These are phyloP conservation scores for Plectropomus leopardus DNA, from an alignment of 2,113 vertebrate genomes.

Conservation along the genomic window DNA sequence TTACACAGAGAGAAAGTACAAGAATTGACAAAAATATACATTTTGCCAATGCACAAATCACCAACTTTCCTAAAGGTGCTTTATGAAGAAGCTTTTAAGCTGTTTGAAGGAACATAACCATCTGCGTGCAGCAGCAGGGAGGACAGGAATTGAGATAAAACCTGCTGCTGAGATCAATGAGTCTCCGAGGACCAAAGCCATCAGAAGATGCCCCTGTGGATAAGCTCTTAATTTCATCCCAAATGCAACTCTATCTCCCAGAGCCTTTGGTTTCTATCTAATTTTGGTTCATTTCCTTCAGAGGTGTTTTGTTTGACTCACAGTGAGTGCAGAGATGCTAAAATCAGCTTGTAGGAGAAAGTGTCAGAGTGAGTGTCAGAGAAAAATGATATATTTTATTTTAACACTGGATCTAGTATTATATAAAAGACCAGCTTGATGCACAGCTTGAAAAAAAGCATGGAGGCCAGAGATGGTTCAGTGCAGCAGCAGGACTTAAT, in stretches of 20 bases:
- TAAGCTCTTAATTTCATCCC: slow-evolving; percentile 60
- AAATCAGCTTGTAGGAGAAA: not conserved
- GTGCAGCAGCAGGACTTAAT: slow-evolving; percentile 69
- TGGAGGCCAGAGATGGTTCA: slow-evolving; percentile 53
- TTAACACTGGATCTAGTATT: slow-evolving; percentile 29
- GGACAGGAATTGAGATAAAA: slow-evolving; percentile 73
- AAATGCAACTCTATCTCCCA: slow-evolving; percentile 34
- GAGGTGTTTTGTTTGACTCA: not conserved
- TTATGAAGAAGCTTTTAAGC: slow-evolving; percentile 41
- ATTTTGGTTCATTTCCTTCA: slow-evolving; percentile 36
- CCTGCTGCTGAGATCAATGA: slow-evolving; percentile 69
- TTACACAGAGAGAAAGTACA: not conserved
- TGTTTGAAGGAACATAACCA: slow-evolving; percentile 51
- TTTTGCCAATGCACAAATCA: not conserved
- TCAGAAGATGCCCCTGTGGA: slow-evolving; percentile 68
- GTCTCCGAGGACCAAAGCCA: slow-evolving; percentile 62
- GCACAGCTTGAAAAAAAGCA: slow-evolving; percentile 63
- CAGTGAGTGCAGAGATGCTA: not conserved
- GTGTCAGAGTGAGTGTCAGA: not conserved
- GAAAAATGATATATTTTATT: not conserved
- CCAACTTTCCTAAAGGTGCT: slow-evolving; percentile 9
- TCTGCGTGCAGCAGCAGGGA: slow-evolving; percentile 63
- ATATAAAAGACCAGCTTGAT: slow-evolving; percentile 68
- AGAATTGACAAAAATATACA: not conserved
- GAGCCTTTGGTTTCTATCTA: slow-evolving; percentile 25